Conservation (phyloP, 2,797 vertebrate genomes). For the Microhierax caerulescens region DNA sequence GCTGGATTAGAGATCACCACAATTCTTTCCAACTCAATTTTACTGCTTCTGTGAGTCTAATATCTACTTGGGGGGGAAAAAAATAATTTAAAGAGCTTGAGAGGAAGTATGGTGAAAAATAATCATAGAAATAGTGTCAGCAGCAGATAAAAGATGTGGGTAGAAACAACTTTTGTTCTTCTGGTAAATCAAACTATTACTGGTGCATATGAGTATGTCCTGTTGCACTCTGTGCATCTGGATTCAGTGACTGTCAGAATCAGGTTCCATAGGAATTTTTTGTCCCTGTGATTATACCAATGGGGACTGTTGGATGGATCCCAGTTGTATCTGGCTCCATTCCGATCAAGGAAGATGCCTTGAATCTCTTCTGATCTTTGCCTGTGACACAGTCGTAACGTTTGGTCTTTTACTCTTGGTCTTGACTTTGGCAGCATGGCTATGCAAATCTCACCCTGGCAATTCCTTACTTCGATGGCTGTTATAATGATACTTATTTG, state of each 20-base stretch:
- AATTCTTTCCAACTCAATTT: neutral
- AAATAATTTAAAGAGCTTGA: neutral
- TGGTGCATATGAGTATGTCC: neutral
- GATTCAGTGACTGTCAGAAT: neutral
- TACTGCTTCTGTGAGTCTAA: neutral
- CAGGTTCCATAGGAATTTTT: neutral
- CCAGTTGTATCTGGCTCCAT: neutral
- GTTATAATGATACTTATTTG: neutral
- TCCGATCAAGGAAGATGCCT: neutral
- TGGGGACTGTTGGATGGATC: neutral
- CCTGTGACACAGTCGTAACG: neutral
- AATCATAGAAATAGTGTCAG: neutral
- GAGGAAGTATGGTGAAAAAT: neutral
- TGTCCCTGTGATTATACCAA: rapidly evolving
- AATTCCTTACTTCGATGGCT: neutral
- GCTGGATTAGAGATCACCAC: neutral
- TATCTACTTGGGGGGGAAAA: neutral
- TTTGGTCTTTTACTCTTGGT: neutral
- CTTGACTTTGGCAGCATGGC: neutral
- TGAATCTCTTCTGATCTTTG: neutral
- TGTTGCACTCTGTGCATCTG: neutral
- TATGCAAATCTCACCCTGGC: neutral
- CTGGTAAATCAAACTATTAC: neutral
- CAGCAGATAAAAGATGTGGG: neutral
- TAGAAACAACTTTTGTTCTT: neutral